Percentiles rank a stretch among this genome's conserved stretches.
phyloP scores from a whole-genome alignment of 2,797 vertebrate genomes.

The Morus bassanus region DNA sequence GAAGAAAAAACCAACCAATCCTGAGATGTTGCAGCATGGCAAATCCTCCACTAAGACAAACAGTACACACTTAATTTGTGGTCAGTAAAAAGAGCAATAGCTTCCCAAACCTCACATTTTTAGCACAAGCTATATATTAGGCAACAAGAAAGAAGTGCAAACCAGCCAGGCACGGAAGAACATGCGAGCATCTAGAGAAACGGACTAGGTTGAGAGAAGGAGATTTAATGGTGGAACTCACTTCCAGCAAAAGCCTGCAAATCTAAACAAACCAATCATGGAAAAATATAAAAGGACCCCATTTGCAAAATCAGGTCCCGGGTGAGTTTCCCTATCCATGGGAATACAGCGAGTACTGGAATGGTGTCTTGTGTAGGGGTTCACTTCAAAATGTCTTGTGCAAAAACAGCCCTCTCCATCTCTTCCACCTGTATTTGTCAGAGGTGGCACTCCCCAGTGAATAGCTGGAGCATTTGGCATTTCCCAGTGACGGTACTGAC shows the following conservation, averaged over 20 bases:
- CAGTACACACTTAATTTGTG: neutral
- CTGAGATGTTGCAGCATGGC: neutral
- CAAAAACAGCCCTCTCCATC: neutral
- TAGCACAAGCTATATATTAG: neutral
- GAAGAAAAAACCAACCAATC: too few species aligned
- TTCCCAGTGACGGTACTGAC: neutral
- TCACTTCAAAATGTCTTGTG: neutral
- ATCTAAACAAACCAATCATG: neutral
- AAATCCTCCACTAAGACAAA: neutral
- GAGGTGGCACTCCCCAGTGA: neutral
- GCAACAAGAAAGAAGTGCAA: neutral
- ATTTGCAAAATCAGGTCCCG: neutral
- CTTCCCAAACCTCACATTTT: neutral
- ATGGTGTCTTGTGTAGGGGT: rapidly evolving
- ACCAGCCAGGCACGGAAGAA: neutral
- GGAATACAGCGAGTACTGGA: neutral
- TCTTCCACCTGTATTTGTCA: neutral
- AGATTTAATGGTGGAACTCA: neutral
- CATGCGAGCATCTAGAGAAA: neutral
- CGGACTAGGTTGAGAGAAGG: neutral
- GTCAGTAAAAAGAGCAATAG: neutral
- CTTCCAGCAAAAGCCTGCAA: neutral
- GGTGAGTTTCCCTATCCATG: neutral
- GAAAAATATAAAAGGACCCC: neutral
- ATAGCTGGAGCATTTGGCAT: neutral